phyloP scores from a whole-genome alignment of 2,888 invertebrate genomes.

The Muscina levida region DNA sequence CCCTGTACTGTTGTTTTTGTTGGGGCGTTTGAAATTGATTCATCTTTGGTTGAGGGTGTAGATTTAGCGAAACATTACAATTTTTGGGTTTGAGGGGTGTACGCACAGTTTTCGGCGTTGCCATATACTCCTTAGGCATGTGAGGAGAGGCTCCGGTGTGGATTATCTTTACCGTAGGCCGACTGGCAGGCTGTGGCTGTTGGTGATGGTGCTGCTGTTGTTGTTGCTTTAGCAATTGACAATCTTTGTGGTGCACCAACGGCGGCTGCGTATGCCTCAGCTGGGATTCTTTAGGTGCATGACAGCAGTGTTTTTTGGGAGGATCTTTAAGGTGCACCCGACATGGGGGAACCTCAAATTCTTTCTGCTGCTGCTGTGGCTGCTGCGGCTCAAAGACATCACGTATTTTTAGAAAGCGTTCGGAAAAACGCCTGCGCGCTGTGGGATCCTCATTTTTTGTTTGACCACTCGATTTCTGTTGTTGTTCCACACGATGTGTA shows the following conservation, averaged over 20 bases:
- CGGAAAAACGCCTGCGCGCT: slow-evolving; percentile 36
- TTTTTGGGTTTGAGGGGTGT: slow-evolving; percentile 48
- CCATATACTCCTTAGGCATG: slow-evolving; percentile 7
- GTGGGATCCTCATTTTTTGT: slow-evolving; percentile 19
- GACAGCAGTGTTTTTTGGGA: slow-evolving; percentile 7
- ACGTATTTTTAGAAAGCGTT: slow-evolving; percentile 53
- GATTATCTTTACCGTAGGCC: slow-evolving; percentile 38
- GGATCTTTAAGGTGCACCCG: slow-evolving; percentile 5
- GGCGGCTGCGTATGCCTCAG: neutral
- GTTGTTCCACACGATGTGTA: slow-evolving; percentile 49
- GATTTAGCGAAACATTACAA: slow-evolving; percentile 35
- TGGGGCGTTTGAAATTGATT: neutral
- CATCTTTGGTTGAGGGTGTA: slow-evolving; percentile 42
- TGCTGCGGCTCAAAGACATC: slow-evolving; percentile 46
- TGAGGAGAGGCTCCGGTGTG: neutral
- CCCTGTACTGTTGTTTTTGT: slow-evolving; percentile 20
- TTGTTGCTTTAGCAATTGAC: neutral
- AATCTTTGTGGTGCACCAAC: too few relatives aligned
- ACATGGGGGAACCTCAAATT: neutral
- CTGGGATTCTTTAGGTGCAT: slow-evolving; percentile 4
- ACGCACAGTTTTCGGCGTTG: slow-evolving; percentile 44
- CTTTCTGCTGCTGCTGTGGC: slow-evolving; percentile 12
- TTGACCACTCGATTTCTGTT: slow-evolving; percentile 36
- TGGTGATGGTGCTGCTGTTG: neutral
- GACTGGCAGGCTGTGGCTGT: neutral